Percentiles rank a stretch among this genome's conserved stretches.
Evolutionary conservation across 1,140 invertebrate genomes (phyloP).

Genomic region (Macrocentrus cingulum): DNA sequence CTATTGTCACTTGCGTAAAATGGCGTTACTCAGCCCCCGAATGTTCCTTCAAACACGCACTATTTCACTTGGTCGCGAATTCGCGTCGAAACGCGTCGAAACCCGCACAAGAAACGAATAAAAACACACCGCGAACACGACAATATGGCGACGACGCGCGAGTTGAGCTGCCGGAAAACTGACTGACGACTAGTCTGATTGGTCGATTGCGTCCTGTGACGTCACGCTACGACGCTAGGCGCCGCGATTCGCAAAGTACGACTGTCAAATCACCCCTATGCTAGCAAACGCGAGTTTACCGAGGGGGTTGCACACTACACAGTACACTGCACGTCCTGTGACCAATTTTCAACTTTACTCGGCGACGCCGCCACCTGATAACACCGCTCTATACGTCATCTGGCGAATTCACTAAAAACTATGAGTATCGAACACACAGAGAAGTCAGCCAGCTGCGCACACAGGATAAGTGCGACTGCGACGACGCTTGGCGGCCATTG

Average conservation of each 20-base stretch:
- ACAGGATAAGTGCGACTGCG: no score
- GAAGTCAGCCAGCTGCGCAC: no score
- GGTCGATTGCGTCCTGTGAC: slow-evolving; percentile 27
- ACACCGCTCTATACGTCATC: no score
- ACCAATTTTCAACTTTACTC: background rate
- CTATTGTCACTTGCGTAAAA: background rate
- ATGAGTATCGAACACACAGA: no score
- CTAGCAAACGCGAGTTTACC: background rate
- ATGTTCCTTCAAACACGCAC: background rate
- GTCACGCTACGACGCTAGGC: slow-evolving; percentile 18
- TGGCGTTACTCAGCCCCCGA: background rate
- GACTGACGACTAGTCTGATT: slow-evolving; percentile 17
- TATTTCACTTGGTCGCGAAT: background rate
- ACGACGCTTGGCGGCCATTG: no score
- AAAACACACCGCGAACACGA: slow-evolving; percentile 19
- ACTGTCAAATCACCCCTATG: slow-evolving; percentile 16
- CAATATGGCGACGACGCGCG: slow-evolving; percentile 25
- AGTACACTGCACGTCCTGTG: no score
- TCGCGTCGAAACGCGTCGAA: background rate
- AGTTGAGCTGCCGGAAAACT: slow-evolving; percentile 26
- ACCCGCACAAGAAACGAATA: background rate
- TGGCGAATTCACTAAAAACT: no score
- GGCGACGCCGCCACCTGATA: no score
- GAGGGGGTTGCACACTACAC: background rate
- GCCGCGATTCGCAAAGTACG: slow-evolving; percentile 1